phyloP scores from a whole-genome alignment of 2,113 vertebrate species.

The Callospermophilus lateralis region DNA sequence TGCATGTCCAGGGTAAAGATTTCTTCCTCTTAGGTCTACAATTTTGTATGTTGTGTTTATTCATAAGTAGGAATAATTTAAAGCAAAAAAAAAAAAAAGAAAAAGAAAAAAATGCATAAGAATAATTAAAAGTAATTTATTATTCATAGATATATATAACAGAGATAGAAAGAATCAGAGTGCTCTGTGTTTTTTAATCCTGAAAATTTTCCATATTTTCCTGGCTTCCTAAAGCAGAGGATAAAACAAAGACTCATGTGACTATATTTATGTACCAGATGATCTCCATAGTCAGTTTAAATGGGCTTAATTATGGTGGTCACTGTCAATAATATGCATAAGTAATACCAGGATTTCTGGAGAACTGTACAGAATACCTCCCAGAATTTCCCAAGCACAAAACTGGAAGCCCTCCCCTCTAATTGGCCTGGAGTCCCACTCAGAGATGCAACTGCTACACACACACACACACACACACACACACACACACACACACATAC shows the following conservation, averaged over 20 bases:
- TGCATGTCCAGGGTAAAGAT: neutral
- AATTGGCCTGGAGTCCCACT: neutral
- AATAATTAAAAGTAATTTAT: neutral
- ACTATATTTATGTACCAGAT: neutral
- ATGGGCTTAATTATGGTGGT: neutral
- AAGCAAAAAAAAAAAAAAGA: neutral
- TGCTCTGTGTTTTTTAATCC: neutral
- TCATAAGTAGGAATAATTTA: neutral
- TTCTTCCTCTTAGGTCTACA: neutral
- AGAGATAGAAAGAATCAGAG: neutral
- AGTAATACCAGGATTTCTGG: neutral
- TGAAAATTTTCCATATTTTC: neutral
- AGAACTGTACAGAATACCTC: neutral
- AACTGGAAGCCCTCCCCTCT: neutral
- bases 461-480: neutral
- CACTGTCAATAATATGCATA: neutral
- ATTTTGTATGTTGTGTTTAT: neutral
- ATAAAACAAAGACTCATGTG: neutral
- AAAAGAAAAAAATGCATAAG: neutral
- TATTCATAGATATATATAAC: neutral
- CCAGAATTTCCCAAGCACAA: neutral
- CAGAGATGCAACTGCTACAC: neutral
- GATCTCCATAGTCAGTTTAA: neutral
- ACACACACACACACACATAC: fast-evolving
- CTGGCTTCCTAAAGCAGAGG: neutral